These are phyloP conservation scores for Boulengeromyrus knoepffleri DNA, from an alignment of 2,113 vertebrate species.

Conservation along the genomic window DNA sequence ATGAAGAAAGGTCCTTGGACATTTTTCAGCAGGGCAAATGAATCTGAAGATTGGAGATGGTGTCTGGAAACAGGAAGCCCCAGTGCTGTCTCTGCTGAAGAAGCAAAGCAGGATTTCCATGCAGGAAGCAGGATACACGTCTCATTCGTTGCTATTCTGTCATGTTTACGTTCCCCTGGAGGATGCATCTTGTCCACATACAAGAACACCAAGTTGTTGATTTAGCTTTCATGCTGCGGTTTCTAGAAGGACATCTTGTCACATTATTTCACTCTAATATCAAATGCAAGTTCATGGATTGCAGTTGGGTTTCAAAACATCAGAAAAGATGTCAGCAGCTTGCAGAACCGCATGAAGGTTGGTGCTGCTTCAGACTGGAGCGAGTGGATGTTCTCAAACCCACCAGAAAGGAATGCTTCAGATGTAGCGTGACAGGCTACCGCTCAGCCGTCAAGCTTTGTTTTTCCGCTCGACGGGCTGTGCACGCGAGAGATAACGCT, in stretches of 20 bases:
- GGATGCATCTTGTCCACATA: background rate
- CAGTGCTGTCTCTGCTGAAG: conserved; percentile 4
- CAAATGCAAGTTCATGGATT: background rate
- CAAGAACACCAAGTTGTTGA: background rate
- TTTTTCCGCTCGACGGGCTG: background rate
- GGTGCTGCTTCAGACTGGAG: background rate
- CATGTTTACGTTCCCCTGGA: conserved; percentile 6
- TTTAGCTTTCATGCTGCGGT: background rate
- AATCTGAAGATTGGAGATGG: background rate
- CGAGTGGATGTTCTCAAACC: background rate
- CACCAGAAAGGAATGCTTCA: background rate
- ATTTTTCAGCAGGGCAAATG: background rate
- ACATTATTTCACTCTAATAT: background rate
- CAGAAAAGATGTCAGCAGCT: background rate
- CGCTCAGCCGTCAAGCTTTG: background rate
- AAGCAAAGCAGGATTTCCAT: conserved; percentile 40
- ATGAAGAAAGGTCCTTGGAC: background rate
- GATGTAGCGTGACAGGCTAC: background rate
- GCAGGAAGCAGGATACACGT: conserved; percentile 28
- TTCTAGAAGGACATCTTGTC: background rate
- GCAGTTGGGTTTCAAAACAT: background rate
- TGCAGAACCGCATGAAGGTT: background rate
- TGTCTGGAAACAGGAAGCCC: conserved; percentile 16
- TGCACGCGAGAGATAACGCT: background rate
- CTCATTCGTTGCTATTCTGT: conserved; percentile 35